These are phyloP conservation scores for Phyllopteryx taeniolatus DNA, from an alignment of 2,113 vertebrate species.

Conservation along the genomic window DNA sequence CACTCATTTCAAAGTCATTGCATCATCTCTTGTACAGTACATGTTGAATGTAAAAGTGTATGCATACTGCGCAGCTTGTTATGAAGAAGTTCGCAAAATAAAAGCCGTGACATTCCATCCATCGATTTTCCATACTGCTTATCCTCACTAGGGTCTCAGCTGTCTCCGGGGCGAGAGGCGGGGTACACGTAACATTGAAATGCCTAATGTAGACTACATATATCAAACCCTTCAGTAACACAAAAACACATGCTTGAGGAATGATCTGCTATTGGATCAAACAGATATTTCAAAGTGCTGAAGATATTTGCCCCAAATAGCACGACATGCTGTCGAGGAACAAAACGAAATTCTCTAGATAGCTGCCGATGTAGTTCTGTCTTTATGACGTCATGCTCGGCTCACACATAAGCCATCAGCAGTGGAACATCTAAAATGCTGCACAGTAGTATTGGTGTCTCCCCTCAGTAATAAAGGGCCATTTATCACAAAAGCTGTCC, in stretches of 20 bases:
- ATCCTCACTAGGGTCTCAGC: too few species aligned
- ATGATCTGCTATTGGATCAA: conserved; percentile 14
- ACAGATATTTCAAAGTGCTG: conserved; percentile 21
- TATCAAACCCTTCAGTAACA: neutral
- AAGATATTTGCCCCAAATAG: conserved; percentile 14
- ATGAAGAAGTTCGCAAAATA: neutral
- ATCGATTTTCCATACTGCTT: too few species aligned
- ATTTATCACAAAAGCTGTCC: neutral
- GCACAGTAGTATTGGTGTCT: neutral
- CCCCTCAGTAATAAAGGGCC: neutral
- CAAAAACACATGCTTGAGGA: neutral
- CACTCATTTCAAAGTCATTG: neutral
- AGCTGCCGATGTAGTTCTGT: conserved; percentile 22
- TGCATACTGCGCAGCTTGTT: neutral
- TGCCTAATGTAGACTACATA: conserved; percentile 7
- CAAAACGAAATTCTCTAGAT: conserved; percentile 35
- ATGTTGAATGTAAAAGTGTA: neutral
- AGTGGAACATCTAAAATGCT: conserved; percentile 4
- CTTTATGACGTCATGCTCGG: conserved; percentile 36
- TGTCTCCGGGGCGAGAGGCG: too few species aligned
- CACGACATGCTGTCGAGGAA: conserved; percentile 16
- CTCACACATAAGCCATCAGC: neutral
- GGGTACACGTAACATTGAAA: conserved; percentile 5
- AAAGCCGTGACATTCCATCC: neutral
- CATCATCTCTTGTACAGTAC: neutral